These are phyloP conservation scores for Hassar affinis DNA, from an alignment of 2,113 vertebrate genomes.

Conservation along the genomic window DNA sequence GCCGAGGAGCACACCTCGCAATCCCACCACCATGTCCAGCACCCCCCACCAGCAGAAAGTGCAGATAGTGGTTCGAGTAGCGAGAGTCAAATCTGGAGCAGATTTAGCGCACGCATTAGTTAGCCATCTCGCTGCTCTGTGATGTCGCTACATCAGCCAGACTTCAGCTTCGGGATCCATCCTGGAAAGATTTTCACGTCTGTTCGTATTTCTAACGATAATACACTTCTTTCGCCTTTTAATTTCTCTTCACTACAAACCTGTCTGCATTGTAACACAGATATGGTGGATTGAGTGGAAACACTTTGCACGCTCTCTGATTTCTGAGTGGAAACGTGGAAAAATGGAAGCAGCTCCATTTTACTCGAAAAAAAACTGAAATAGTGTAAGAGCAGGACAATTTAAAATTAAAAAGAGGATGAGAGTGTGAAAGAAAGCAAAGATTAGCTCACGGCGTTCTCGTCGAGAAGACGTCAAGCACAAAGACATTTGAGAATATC, in stretches of 20 bases:
- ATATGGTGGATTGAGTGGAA: neutral
- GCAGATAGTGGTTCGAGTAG: conserved; percentile 52
- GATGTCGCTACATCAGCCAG: conserved; percentile 19
- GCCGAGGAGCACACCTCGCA: conserved; percentile 20
- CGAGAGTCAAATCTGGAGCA: conserved; percentile 71
- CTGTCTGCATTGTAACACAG: neutral
- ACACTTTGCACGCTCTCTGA: neutral
- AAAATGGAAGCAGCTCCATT: no score
- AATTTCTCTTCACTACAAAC: neutral
- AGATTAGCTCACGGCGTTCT: no score
- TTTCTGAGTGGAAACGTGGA: neutral
- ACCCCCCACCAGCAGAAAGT: conserved; percentile 46
- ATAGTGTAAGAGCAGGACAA: neutral
- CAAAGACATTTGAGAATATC: neutral
- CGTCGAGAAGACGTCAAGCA: neutral
- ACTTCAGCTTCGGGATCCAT: neutral
- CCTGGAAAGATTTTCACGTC: conserved; percentile 16
- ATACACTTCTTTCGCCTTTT: neutral
- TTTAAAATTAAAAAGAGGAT: no score
- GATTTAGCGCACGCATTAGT: conserved; percentile 51
- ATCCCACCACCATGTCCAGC: conserved; percentile 41
- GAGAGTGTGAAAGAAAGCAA: neutral
- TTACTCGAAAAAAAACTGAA: neutral
- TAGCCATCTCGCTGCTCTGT: neutral
- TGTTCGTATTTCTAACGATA: neutral